A percentile compares a stretch with the other conserved stretches of the same genome.
Evolutionary conservation across 2,113 vertebrate species (phyloP).

Genomic region (Grantiella picta): DNA sequence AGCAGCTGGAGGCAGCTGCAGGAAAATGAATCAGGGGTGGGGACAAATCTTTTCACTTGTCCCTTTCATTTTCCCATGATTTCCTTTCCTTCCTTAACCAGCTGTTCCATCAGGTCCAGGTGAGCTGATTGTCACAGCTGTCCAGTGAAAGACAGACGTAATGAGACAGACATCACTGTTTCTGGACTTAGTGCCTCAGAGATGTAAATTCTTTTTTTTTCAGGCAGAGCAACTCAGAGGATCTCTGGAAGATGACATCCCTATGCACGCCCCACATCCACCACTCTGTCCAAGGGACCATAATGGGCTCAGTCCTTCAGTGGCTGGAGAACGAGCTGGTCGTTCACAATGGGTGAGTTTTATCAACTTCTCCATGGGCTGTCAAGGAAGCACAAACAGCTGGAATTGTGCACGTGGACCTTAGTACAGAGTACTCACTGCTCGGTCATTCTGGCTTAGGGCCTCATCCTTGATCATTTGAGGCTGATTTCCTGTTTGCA

Average conservation of each 20-base stretch:
- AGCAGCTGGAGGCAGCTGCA: neutral
- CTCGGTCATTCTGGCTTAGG: accelerated
- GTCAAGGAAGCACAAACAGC: accelerated
- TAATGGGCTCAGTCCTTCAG: constrained; percentile 34
- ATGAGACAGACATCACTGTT: neutral
- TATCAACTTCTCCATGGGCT: neutral
- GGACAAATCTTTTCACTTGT: neutral
- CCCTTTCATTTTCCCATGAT: neutral
- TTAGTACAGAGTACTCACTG: neutral
- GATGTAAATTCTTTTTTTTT: neutral
- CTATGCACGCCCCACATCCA: constrained; percentile 75
- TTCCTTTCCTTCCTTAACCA: neutral
- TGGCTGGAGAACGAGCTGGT: constrained; percentile 65
- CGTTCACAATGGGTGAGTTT: constrained; percentile 77
- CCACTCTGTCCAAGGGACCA: constrained; percentile 68
- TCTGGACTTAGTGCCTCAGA: neutral
- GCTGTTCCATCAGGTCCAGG: accelerated
- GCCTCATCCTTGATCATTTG: too few species aligned
- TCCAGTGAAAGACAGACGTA: neutral
- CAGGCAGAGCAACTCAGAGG: constrained; percentile 75
- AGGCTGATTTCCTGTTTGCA: neutral
- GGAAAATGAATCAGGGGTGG: neutral
- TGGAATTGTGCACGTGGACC: accelerated
- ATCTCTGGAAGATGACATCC: constrained; percentile 61
- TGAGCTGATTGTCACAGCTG: neutral